Percentiles rank a stretch among this genome's conserved stretches.
phyloP scores from a whole-genome alignment of 2,113 vertebrate genomes.

The Collichthys lucidus region DNA sequence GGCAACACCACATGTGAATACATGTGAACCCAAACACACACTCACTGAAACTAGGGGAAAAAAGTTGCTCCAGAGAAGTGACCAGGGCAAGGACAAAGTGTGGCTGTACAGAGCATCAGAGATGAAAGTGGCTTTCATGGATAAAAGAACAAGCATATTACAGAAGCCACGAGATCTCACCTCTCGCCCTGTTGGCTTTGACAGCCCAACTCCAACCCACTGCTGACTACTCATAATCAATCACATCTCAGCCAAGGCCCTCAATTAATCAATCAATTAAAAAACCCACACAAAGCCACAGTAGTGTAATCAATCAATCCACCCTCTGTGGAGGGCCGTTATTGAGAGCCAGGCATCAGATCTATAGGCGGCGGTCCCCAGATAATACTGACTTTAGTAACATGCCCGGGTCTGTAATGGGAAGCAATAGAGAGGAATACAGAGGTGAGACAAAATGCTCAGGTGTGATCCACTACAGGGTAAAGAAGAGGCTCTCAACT shows the following conservation, averaged over 20 bases:
- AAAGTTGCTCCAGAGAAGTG: conserved; percentile 41
- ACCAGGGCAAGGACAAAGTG: conserved; percentile 60
- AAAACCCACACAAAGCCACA: conserved; percentile 78
- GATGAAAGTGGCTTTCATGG: conserved; percentile 42
- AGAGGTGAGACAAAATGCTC: conserved; percentile 63
- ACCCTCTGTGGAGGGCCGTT: conserved; percentile 52
- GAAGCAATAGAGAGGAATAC: conserved; percentile 24
- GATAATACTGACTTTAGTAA: conserved; percentile 30
- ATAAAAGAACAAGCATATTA: conserved; percentile 50
- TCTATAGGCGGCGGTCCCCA: conserved; percentile 60
- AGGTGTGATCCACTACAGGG: conserved; percentile 62
- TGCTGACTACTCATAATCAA: conserved; percentile 76
- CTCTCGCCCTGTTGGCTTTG: conserved; percentile 60
- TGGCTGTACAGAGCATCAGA: conserved; percentile 20
- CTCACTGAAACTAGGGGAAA: conserved; percentile 31
- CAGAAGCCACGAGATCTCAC: conserved; percentile 47
- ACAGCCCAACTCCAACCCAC: conserved; percentile 33
- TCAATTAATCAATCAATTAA: conserved; percentile 83
- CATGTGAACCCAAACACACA: conserved; percentile 27
- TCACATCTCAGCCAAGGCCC: conserved; percentile 62
- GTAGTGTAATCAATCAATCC: conserved; percentile 77
- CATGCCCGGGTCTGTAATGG: conserved; percentile 29
- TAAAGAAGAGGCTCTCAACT: conserved; percentile 67
- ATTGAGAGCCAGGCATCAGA: conserved; percentile 65
- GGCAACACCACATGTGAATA: conserved; percentile 51